Evolutionary conservation across 2,888 invertebrate species (phyloP).

Genomic region (Tupiocoris notatus): DNA sequence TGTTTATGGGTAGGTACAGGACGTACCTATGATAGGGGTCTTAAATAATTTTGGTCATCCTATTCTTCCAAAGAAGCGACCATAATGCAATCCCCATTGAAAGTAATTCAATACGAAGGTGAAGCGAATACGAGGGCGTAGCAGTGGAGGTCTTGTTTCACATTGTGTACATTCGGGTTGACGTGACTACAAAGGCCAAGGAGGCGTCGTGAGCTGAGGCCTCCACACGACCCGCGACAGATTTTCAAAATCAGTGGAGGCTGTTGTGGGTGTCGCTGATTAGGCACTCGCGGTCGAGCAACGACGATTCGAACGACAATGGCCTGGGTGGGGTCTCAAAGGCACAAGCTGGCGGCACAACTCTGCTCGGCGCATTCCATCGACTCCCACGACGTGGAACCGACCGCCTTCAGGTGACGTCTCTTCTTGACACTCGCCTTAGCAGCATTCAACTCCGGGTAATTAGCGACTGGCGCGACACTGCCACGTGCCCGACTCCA

Average conservation of each 20-base stretch:
- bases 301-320: constrained; percentile 22
- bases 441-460: not conserved
- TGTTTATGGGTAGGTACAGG: no score
- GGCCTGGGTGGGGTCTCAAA: constrained; percentile 38
- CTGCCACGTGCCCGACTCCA: not conserved
- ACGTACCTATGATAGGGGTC: no score
- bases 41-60: no score
- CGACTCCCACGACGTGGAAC: not conserved
- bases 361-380: no score
- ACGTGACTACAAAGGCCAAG: not conserved
- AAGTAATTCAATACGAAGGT: no score
- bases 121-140: no score
- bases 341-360: not conserved
- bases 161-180: no score
- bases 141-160: no score
- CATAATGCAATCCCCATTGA: no score
- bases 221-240: not conserved
- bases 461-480: not conserved
- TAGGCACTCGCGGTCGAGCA: constrained; percentile 1
- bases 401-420: not conserved
- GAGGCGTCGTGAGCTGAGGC: no score
- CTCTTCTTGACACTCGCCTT: not conserved
- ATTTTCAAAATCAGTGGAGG: constrained; percentile 15
- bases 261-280: constrained; percentile 43
- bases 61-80: no score